Evolutionary conservation across 1,140 invertebrate genomes (phyloP).

Genomic region (Pinna nobilis): DNA sequence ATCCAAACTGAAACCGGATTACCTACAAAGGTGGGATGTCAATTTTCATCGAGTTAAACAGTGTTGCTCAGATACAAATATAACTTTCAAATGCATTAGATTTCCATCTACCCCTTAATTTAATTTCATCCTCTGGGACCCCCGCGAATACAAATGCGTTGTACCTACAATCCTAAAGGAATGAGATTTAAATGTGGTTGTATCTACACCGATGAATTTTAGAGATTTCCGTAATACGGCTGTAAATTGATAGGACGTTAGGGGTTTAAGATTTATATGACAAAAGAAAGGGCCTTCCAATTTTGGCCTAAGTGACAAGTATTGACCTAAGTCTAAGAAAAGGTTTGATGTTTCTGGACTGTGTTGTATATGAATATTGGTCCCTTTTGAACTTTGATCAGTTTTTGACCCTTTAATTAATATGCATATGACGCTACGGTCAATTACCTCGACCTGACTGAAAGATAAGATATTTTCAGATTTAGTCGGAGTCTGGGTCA

Average conservation of each 20-base stretch:
- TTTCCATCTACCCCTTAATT: conserved; percentile 8
- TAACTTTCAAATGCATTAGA: not conserved
- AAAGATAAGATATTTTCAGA: not conserved
- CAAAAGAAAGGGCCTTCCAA: not conserved
- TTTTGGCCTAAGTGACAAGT: not conserved
- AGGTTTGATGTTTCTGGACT: not conserved
- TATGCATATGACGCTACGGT: not conserved
- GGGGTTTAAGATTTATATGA: not conserved
- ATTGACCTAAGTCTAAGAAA: not conserved
- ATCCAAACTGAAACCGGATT: not conserved
- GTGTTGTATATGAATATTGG: not conserved
- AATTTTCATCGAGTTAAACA: not conserved
- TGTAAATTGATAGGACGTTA: conserved; percentile 17
- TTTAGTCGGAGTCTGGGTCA: not conserved
- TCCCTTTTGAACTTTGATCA: not conserved
- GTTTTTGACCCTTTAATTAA: conserved; percentile 5
- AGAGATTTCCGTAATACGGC: conserved; percentile 5
- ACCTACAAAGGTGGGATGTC: not conserved
- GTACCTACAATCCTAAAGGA: conserved; percentile 7
- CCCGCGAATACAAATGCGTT: not conserved
- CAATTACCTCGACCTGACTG: not conserved
- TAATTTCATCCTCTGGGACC: not conserved
- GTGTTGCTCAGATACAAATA: not conserved
- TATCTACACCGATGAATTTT: conserved; percentile 22
- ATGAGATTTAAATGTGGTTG: conserved; percentile 11